phyloP scores from a whole-genome alignment of 2,797 vertebrate species.

The Hydrophis major region DNA sequence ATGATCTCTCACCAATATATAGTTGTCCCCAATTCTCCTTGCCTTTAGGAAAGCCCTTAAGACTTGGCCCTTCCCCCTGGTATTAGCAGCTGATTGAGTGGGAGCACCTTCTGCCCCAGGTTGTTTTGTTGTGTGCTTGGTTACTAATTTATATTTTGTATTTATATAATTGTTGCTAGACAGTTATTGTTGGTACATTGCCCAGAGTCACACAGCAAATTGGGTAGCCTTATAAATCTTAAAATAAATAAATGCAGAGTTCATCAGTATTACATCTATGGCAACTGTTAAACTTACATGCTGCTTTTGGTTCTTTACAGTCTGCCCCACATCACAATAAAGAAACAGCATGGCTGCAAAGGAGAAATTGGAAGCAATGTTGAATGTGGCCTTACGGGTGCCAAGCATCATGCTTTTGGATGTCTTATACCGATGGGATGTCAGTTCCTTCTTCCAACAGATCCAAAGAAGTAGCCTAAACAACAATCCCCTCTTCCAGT shows the following conservation, averaged over 20 bases:
- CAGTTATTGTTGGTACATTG: background rate
- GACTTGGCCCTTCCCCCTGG: background rate
- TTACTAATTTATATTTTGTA: background rate
- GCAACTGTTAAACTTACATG: slow-evolving; percentile 51
- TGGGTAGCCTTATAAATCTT: background rate
- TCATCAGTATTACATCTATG: background rate
- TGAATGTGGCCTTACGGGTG: slow-evolving; percentile 95
- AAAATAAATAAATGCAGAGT: background rate
- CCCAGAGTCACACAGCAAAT: background rate
- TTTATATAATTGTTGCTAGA: background rate
- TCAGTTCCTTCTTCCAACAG: slow-evolving; percentile 98
- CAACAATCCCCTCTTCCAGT: slow-evolving; percentile 97
- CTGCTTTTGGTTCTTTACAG: slow-evolving; percentile 63
- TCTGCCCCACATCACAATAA: slow-evolving; percentile 59
- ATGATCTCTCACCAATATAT: background rate
- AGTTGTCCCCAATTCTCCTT: background rate
- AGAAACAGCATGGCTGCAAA: slow-evolving; percentile 85
- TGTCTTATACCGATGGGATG: slow-evolving; percentile 96
- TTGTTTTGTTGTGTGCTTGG: background rate
- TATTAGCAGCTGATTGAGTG: background rate
- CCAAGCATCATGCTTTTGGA: slow-evolving; percentile 98
- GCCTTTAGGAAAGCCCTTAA: background rate
- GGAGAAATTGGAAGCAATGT: slow-evolving; percentile 91
- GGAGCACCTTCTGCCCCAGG: background rate
- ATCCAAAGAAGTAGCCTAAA: slow-evolving; percentile 96